Conservation (phyloP, 2,797 vertebrate species). For the Cygnus olor region DNA sequence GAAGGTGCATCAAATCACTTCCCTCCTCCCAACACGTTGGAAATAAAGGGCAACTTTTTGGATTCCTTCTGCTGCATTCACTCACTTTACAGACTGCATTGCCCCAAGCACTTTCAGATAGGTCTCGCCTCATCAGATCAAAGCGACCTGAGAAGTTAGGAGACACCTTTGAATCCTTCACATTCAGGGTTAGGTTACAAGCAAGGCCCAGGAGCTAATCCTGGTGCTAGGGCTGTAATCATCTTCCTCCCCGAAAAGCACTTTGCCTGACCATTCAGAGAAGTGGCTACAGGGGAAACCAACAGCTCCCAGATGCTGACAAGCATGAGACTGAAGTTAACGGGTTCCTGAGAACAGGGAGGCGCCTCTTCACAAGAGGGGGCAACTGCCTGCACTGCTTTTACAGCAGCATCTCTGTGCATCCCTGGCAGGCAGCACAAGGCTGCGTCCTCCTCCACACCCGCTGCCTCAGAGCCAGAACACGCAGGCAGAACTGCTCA, state of each 20-base stretch:
- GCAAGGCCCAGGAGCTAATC: constrained; percentile 10
- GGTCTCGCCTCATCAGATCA: background rate
- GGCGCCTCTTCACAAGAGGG: background rate
- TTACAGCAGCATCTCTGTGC: background rate
- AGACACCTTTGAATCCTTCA: constrained; percentile 14
- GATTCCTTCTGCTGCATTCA: background rate
- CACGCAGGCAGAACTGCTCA: accelerated
- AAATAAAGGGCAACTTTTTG: constrained; percentile 20
- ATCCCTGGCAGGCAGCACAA: background rate
- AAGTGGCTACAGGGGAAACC: background rate
- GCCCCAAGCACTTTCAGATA: background rate
- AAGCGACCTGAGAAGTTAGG: constrained; percentile 3
- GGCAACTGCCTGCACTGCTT: background rate
- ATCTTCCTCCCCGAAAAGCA: background rate
- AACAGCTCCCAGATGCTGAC: background rate
- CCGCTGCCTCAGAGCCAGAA: background rate
- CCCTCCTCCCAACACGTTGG: constrained; percentile 9
- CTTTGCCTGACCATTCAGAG: background rate
- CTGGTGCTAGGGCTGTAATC: background rate
- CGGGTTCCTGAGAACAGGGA: background rate
- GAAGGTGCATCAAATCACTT: constrained; percentile 29
- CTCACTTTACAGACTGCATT: background rate
- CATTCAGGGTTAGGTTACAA: background rate
- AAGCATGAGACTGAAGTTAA: background rate
- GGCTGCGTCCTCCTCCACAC: background rate